phyloP scores from a whole-genome alignment of 2,113 vertebrate species.

The Desmodus rotundus region DNA sequence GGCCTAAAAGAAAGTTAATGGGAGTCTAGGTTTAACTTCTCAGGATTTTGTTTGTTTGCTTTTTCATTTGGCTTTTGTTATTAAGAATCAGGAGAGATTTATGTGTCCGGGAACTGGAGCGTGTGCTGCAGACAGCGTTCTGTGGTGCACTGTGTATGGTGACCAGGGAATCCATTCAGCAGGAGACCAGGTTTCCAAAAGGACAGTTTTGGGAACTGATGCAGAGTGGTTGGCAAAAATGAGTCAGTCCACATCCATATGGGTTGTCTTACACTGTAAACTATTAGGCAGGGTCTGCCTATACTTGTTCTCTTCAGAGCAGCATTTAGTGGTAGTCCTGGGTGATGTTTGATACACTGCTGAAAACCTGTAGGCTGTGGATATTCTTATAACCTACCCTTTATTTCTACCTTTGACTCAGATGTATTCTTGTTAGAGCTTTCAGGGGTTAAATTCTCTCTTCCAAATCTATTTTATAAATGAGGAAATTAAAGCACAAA shows the following conservation, averaged over 20 bases:
- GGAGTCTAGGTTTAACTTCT: background rate
- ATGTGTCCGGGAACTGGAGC: background rate
- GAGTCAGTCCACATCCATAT: background rate
- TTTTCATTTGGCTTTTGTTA: constrained; percentile 40
- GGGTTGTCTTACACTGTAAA: background rate
- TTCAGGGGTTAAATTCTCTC: background rate
- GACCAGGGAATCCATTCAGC: background rate
- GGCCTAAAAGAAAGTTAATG: background rate
- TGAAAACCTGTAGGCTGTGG: background rate
- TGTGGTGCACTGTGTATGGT: background rate
- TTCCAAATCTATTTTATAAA: background rate
- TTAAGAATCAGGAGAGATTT: background rate
- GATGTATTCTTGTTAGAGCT: background rate
- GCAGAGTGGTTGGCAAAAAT: background rate
- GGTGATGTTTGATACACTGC: background rate
- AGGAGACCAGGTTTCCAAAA: background rate
- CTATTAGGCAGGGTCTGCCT: background rate
- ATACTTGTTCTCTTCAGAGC: background rate
- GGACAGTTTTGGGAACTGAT: background rate
- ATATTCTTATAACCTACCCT: background rate
- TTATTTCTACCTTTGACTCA: background rate
- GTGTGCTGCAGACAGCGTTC: background rate
- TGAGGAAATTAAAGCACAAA: background rate
- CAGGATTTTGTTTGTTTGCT: background rate
- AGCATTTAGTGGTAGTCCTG: background rate